Conservation (phyloP, 2,797 vertebrate species). For the Channallabes apus region DNA sequence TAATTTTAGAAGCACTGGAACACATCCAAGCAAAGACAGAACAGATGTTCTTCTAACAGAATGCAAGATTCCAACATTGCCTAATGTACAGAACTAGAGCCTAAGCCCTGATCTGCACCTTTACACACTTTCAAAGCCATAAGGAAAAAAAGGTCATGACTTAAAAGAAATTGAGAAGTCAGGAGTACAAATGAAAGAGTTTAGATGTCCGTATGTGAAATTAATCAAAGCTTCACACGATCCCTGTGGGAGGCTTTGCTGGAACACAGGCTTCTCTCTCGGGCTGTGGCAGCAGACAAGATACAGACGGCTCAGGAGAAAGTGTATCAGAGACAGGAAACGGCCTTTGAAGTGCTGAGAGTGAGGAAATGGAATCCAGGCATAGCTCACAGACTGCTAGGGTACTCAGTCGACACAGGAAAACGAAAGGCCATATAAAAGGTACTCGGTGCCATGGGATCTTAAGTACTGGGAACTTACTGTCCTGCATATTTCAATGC, state of each 20-base stretch:
- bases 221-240: constrained; percentile 43
- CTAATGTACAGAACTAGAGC: not conserved
- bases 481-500: not conserved
- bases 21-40: not conserved
- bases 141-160: not conserved
- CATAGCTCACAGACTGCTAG: constrained; percentile 46
- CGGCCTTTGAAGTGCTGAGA: constrained; percentile 60
- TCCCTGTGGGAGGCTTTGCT: constrained; percentile 33
- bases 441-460: constrained; percentile 2
- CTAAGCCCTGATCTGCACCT: not conserved
- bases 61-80: not conserved
- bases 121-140: not conserved
- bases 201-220: constrained; percentile 39
- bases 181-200: constrained; percentile 14
- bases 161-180: constrained; percentile 7
- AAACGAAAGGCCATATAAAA: constrained; percentile 25
- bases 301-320: constrained; percentile 46
- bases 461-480: not conserved
- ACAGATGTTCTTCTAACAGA: not conserved
- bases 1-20: not conserved
- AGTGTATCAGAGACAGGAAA: constrained; percentile 56
- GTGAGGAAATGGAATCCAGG: constrained; percentile 58
- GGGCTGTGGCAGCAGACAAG: constrained; percentile 42
- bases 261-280: constrained; percentile 38
- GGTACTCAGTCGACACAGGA: constrained; percentile 33